Evolutionary conservation across 2,888 invertebrate species (phyloP), one percentile per base, ranked within the genome.

Genomic region (Sipha maydis): DNA sequence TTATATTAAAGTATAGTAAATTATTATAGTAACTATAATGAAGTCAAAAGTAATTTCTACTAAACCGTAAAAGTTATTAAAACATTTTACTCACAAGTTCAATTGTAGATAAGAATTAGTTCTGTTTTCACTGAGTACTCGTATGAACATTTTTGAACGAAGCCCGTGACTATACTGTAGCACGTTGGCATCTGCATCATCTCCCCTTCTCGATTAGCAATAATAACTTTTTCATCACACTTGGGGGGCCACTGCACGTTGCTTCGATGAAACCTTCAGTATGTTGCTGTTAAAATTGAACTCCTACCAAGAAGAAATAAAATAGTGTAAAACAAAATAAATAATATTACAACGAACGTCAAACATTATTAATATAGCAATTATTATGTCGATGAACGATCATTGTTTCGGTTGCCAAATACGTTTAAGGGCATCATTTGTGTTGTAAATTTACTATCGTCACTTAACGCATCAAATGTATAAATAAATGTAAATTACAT

Each of bases 151-250:
- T 69, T 80, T 83, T 48, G 25, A 69, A 5, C 21, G 82, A 76
- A 31, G 76, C 7, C 56, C 48, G 78, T 8, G 31, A 83, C 31
- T 38, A 19, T 67, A 77, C 76, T 77, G 76, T 71, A 73, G 86
- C 79, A 34, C 86, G 86, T 80, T 88, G 80, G 79, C 80, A 80
- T 88, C 73, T 88, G 73, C 61, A 75, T n/a, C 48, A 31, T 71
- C 69, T 80, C 86, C 69, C 86, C 79, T 71, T n/a, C 79, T 73
- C 34, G 83, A 48, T 21, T 69, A 38, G 54, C 73, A 56, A 79
- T 88, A 79, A 86, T 86, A 71, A 88, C 86, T 80, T 75, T 80
- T 88, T 80, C 79, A 41, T 80, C 86, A 88, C 86, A 61, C 73
- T 78, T 71, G 71, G 71, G 71, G 73, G 71, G 85, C 85, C 71